These are phyloP conservation scores for Agonopterix heracliana DNA, from an alignment of 2,888 invertebrate species.

Conservation along the genomic window DNA sequence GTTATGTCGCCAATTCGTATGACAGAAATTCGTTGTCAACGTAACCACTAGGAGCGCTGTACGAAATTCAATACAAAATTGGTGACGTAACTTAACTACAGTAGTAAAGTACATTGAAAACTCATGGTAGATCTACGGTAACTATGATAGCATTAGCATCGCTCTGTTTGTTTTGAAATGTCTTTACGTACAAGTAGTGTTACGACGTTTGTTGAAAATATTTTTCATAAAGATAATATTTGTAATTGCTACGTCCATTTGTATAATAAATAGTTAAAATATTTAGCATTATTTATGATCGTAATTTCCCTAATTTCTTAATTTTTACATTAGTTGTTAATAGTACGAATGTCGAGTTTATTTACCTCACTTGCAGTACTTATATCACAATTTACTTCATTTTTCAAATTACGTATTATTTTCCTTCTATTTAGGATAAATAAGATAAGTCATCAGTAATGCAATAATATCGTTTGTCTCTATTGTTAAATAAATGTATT, in stretches of 20 bases:
- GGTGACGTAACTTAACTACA: too few relatives aligned
- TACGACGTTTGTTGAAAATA: neutral
- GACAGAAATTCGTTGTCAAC: too few relatives aligned
- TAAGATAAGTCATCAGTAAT: slow-evolving; percentile 17
- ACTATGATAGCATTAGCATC: too few relatives aligned
- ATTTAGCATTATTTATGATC: slow-evolving; percentile 25
- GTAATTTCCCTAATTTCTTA: slow-evolving; percentile 13
- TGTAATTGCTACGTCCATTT: slow-evolving; percentile 61
- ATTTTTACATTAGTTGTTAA: slow-evolving; percentile 12
- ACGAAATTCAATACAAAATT: too few relatives aligned
- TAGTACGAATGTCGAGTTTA: neutral
- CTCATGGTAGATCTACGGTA: too few relatives aligned
- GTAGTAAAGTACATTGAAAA: too few relatives aligned
- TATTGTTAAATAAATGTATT: slow-evolving; percentile 25
- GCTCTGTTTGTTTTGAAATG: neutral
- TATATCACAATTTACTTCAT: too few relatives aligned
- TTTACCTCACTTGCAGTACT: too few relatives aligned
- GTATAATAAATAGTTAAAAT: slow-evolving; percentile 41
- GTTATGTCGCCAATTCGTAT: too few relatives aligned
- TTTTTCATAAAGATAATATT: slow-evolving; percentile 12
- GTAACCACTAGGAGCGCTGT: too few relatives aligned
- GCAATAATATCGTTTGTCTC: slow-evolving; percentile 31
- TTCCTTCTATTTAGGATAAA: slow-evolving; percentile 10
- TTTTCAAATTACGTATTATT: too few relatives aligned
- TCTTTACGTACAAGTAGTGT: neutral